Conservation (phyloP, 2,113 vertebrate genomes). For the Chinchilla lanigera region DNA sequence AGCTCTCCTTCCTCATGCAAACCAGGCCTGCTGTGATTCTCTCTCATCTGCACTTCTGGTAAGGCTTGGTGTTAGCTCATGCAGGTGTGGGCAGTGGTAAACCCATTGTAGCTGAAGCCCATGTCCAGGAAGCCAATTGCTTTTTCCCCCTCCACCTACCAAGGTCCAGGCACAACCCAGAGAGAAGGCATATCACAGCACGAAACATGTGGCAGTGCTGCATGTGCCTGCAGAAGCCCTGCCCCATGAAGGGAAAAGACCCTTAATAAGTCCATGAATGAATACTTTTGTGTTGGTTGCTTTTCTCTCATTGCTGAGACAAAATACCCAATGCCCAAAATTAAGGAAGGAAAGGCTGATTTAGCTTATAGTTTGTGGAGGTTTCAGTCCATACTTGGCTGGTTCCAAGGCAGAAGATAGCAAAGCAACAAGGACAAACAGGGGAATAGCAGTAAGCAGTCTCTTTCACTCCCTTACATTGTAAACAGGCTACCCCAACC, state of each 20-base stretch:
- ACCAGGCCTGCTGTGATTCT: accelerated
- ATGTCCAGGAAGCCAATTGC: neutral
- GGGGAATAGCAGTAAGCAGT: too few relatives aligned
- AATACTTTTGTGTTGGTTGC: too few relatives aligned
- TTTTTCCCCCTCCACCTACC: neutral
- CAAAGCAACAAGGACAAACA: too few relatives aligned
- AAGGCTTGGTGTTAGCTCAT: neutral
- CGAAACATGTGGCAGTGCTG: neutral
- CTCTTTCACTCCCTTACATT: too few relatives aligned
- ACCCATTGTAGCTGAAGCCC: neutral
- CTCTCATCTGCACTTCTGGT: neutral
- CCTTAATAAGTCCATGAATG: neutral
- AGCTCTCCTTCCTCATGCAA: neutral
- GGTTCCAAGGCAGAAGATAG: too few relatives aligned
- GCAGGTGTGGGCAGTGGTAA: neutral
- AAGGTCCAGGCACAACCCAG: neutral
- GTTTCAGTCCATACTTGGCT: too few relatives aligned
- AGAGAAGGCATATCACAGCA: neutral
- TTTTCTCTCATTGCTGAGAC: too few relatives aligned
- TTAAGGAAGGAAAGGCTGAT: too few relatives aligned
- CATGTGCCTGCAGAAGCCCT: neutral
- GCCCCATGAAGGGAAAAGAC: neutral
- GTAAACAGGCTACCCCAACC: too few relatives aligned
- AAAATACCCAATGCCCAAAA: too few relatives aligned
- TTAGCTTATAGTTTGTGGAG: too few relatives aligned